A percentile compares a stretch with the other conserved stretches of the same genome.
These are phyloP conservation scores for Cricetomys ansorgei DNA, from an alignment of 2,113 vertebrate genomes.

Conservation along the genomic window DNA sequence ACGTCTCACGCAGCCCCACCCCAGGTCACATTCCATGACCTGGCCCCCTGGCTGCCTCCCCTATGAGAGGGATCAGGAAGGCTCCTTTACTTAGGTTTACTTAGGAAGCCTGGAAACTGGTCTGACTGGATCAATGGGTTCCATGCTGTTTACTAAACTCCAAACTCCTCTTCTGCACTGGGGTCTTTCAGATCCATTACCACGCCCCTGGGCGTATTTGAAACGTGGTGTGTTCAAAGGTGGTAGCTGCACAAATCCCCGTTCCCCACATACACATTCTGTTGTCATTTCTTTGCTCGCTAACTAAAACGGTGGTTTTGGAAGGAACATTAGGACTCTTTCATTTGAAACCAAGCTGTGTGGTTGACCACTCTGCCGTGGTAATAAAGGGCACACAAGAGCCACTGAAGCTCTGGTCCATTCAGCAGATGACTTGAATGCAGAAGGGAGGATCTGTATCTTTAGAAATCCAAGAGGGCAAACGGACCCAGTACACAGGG, in stretches of 20 bases:
- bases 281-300: not conserved
- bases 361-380: not conserved
- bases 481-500: not conserved
- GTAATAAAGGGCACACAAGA: not conserved
- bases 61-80: not conserved
- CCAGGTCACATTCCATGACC: not conserved
- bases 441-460: not conserved
- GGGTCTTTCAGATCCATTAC: not conserved
- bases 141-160: not conserved
- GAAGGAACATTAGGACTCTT: not conserved
- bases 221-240: not conserved
- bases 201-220: not conserved
- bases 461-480: not conserved
- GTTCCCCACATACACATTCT: not conserved
- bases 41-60: not conserved
- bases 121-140: not conserved
- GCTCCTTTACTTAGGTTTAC: not conserved
- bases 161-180: not conserved
- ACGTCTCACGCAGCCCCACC: not conserved
- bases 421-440: not conserved
- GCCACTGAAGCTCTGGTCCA: not conserved
- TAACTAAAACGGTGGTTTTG: not conserved
- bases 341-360: not conserved
- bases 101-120: not conserved
- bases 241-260: not conserved